Base-by-base conservation (phyloP, 2,797 vertebrate genomes). In the Cuniculus paca region DNA sequence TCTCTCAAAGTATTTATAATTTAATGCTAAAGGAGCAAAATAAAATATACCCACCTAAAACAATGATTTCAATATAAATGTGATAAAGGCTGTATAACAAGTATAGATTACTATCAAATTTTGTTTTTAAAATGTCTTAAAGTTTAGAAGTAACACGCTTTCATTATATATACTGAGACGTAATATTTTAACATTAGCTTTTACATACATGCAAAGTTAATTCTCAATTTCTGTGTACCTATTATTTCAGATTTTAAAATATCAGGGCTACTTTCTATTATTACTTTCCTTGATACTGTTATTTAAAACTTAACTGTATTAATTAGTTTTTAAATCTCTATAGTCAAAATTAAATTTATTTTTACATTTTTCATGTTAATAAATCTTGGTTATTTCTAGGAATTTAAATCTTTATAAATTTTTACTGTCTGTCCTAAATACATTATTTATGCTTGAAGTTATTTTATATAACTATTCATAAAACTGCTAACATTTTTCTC, bases 221-320 rank as follows among this genome's bases (percentile, higher is more conserved):
- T 79, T 82, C 10, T 9, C 24, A 75, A 0, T 28, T 90, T 95
- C 31, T 58, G 17, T n/a, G 2, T 36, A 90, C 50, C 42, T 86
- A 31, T 74, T 82, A 63, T 84, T 95, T 60, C 42, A 83, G 1
- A 90, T 48, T 94, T 97, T 28, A 45, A 68, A 54, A 48, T 85
- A 17, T 75, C 31, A 54, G 5, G 1, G 0, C 3, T 94, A 79
- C 60, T 48, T 65, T 16, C 17, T 81, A 61, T 82, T 81, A 61
- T 82, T 82, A 5, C 3, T 60, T 85, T 93, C 34, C 24, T 74
- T 94, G 50, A 39, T 58, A 36, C 7, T 82, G 75, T 63, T 77
- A 61, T 52, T 85, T 94, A 81, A 72, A 83, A 93, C 6, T 61
- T 72, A 78, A 78, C 42, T 83, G 31, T 5, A 78, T 39, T 72